These are phyloP conservation scores for Leptinotarsa defecta DNA, from an alignment of 1,140 invertebrate genomes.

Conservation along the genomic window DNA sequence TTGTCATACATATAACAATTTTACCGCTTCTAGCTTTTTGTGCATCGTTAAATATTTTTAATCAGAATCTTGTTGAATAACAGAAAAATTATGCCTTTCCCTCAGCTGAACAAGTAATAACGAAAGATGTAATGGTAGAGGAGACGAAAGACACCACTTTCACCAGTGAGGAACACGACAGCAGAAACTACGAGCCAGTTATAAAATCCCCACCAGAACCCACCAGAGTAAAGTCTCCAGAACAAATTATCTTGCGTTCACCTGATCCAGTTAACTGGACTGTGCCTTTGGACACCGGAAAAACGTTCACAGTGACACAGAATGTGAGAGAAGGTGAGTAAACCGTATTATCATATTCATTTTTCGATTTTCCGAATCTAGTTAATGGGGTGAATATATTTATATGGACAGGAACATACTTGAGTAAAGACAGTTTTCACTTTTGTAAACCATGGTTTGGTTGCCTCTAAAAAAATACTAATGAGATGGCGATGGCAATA, in stretches of 20 bases:
- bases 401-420: too few relatives aligned
- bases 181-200: slow-evolving; percentile 67
- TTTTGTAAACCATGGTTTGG: too few relatives aligned
- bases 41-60: too few relatives aligned
- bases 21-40: too few relatives aligned
- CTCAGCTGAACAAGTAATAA: slow-evolving; percentile 43
- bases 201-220: slow-evolving; percentile 90
- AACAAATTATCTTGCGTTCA: slow-evolving; percentile 87
- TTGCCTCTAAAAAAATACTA: too few relatives aligned
- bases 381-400: too few relatives aligned
- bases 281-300: slow-evolving; percentile 88
- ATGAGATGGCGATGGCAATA: too few relatives aligned
- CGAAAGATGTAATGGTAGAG: slow-evolving; percentile 35
- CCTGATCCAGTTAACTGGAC: slow-evolving; percentile 94
- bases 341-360: not conserved
- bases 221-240: slow-evolving; percentile 89
- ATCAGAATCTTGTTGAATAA: too few relatives aligned
- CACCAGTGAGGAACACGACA: slow-evolving; percentile 57
- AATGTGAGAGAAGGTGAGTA: slow-evolving; percentile 82
- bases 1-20: too few relatives aligned
- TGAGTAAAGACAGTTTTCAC: too few relatives aligned
- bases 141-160: slow-evolving; percentile 55
- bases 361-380: too few relatives aligned
- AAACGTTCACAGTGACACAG: slow-evolving; percentile 90
- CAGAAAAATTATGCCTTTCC: too few relatives aligned